phyloP scores from a whole-genome alignment of 2,888 invertebrate species.

The Drosophila monieri region DNA sequence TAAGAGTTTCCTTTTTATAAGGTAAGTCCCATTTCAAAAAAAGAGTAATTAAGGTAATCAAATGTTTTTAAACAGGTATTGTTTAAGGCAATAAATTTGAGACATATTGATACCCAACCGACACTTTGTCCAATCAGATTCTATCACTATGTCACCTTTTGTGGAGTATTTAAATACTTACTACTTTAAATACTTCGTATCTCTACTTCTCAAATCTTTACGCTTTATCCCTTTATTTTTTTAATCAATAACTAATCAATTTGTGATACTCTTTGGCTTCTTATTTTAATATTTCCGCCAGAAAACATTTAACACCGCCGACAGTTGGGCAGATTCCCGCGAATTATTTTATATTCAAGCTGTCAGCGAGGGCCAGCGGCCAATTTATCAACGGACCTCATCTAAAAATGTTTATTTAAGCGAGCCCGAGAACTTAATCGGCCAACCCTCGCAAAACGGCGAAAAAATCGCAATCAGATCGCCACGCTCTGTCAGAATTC shows the following conservation, averaged over 20 bases:
- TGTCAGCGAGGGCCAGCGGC: conserved; percentile 58
- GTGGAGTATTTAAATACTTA: too few species aligned
- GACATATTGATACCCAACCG: too few species aligned
- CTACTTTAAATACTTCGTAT: too few species aligned
- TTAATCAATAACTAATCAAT: neutral
- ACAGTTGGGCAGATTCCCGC: conserved; percentile 54
- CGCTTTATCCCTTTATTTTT: too few species aligned
- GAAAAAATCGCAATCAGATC: conserved; percentile 70
- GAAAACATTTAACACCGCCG: conserved; percentile 2
- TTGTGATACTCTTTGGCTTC: neutral
- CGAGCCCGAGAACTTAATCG: conserved; percentile 61
- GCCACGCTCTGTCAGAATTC: conserved; percentile 65
- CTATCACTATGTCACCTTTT: too few species aligned
- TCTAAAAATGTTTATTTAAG: conserved; percentile 63
- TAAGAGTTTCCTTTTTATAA: too few species aligned
- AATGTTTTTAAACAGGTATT: too few species aligned
- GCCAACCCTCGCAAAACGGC: conserved; percentile 42
- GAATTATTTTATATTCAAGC: conserved; percentile 26
- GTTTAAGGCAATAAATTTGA: too few species aligned
- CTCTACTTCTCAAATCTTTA: too few species aligned
- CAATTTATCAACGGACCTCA: conserved; percentile 62
- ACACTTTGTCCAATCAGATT: too few species aligned
- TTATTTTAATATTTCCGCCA: conserved; percentile 19
- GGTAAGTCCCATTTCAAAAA: neutral
- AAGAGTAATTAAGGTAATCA: too few species aligned